Percentiles rank a stretch among this genome's conserved stretches.
Conservation (phyloP, 2,113 vertebrate genomes). For the Rafetus swinhoei region DNA sequence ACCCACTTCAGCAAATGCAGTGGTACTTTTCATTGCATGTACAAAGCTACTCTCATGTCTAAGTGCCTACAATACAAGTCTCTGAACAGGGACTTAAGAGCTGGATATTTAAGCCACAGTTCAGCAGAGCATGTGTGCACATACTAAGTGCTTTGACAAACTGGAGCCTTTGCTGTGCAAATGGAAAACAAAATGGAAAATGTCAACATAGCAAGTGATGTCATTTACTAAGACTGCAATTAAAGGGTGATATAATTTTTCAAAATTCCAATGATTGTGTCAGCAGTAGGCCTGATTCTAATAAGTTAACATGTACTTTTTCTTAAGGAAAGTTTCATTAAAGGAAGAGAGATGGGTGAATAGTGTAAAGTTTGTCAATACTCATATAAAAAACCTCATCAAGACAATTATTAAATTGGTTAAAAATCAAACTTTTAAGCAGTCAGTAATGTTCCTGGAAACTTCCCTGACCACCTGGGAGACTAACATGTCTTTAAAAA, state of each 20-base stretch:
- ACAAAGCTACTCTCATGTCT: not conserved
- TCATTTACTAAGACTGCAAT: not conserved
- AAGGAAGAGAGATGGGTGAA: not conserved
- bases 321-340: fast-evolving
- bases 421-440: not conserved
- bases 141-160: not conserved
- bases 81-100: not conserved
- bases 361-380: not conserved
- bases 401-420: fast-evolving
- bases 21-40: not conserved
- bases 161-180: not conserved
- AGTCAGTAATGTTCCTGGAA: not conserved
- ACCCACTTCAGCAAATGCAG: not conserved
- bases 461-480: not conserved
- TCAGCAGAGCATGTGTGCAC: not conserved
- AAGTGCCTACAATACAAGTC: not conserved
- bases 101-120: not conserved
- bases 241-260: not conserved
- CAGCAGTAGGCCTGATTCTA: not conserved
- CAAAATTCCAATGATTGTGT: not conserved
- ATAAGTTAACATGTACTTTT: not conserved
- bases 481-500: slow-evolving; percentile 35
- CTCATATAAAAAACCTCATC: not conserved
- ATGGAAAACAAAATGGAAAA: not conserved
- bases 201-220: not conserved